These are phyloP conservation scores for Mesocricetus auratus DNA, from an alignment of 2,113 vertebrate species.

Conservation along the genomic window DNA sequence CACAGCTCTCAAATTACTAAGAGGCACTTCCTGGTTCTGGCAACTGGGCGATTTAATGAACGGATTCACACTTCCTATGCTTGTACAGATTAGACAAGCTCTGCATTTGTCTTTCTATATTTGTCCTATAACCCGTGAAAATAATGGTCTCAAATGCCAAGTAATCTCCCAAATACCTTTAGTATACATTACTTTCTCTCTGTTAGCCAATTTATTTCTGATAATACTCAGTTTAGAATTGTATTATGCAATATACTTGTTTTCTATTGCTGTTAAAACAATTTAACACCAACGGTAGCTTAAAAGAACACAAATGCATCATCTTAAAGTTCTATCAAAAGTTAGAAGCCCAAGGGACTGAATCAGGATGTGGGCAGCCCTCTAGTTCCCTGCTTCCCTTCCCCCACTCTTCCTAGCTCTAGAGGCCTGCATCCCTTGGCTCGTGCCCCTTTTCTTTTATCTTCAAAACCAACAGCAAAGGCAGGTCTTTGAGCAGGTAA, in stretches of 20 bases:
- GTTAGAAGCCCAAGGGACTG: not conserved
- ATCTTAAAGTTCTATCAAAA: not conserved
- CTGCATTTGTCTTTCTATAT: not conserved
- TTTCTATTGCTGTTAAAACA: slow-evolving; percentile 40
- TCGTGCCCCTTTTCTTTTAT: not conserved
- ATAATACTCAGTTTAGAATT: slow-evolving; percentile 31
- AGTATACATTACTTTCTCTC: slow-evolving; percentile 10
- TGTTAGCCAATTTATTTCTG: slow-evolving; percentile 46
- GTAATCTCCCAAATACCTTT: slow-evolving; percentile 30
- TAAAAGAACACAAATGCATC: not conserved
- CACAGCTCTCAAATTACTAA: not conserved
- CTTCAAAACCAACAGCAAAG: not conserved
- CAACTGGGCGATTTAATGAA: slow-evolving; percentile 37
- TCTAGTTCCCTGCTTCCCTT: not conserved
- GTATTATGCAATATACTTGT: not conserved
- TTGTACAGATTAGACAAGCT: slow-evolving; percentile 10
- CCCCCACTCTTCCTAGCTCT: not conserved
- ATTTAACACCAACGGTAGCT: not conserved
- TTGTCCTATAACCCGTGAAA: slow-evolving; percentile 14
- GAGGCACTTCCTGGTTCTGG: not conserved
- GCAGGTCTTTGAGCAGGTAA: no score
- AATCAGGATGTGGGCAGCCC: not conserved
- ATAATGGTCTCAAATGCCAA: slow-evolving; percentile 26
- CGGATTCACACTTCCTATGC: not conserved
- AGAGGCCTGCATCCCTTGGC: not conserved